phyloP scores from a whole-genome alignment of 2,113 vertebrate genomes.

The Apodemus sylvaticus region DNA sequence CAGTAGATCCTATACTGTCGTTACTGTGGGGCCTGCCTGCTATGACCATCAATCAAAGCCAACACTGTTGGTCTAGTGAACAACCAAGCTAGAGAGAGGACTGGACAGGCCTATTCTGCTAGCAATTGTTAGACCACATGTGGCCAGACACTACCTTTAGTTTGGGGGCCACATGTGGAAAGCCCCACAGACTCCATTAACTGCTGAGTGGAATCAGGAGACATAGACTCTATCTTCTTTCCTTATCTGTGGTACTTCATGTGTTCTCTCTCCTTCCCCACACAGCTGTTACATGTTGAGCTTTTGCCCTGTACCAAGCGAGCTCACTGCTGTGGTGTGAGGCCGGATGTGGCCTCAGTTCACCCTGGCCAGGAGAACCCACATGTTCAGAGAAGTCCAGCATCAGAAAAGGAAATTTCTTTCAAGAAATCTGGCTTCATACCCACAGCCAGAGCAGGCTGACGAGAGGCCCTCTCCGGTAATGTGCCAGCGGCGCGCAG shows the following conservation, averaged over 20 bases:
- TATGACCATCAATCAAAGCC: background rate
- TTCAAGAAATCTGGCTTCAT: constrained; percentile 30
- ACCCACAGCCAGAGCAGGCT: background rate
- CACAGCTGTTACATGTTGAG: background rate
- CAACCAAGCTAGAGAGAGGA: background rate
- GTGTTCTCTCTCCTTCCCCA: background rate
- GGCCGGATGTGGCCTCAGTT: background rate
- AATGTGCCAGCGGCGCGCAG: background rate
- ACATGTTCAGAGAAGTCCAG: background rate
- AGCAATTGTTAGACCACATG: background rate
- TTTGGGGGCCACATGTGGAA: background rate
- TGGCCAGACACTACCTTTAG: background rate
- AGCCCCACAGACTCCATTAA: background rate
- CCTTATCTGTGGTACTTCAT: background rate
- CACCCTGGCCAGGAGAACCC: background rate
- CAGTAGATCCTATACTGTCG: background rate
- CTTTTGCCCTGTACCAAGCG: background rate
- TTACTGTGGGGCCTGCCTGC: background rate
- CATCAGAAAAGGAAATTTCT: background rate
- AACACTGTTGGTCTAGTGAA: background rate
- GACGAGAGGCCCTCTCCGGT: background rate
- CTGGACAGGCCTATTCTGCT: background rate
- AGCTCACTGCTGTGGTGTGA: rapidly evolving
- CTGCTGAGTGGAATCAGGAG: background rate
- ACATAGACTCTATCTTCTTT: background rate